Evolutionary conservation across 2,113 vertebrate species (phyloP), one percentile per base, ranked within the genome.

Genomic region (Callipepla californica): DNA sequence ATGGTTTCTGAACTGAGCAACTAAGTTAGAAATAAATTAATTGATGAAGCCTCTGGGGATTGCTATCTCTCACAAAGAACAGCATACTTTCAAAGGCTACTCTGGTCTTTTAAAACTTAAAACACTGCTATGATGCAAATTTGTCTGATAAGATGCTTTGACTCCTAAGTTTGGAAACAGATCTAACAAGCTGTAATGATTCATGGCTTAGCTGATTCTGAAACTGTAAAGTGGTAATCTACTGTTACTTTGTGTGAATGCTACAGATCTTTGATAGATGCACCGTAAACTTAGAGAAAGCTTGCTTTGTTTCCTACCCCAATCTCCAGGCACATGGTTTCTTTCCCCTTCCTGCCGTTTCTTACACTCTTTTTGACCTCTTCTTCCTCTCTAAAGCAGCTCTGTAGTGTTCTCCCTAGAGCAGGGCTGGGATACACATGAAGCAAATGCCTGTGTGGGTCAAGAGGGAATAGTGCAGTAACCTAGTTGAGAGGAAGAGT

Each of bases 61-160:
- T 89, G 44, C 55, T 89, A 40, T 65, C 11, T 79, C 36, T 91
- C 45, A 23, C 79, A 76, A 93, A 91, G 58, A 74, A 42, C 53
- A 91, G 45, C 38, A 63, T 91, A 85, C 86, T 84, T 80, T 80
- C 65, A 68, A 87, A 89, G 84, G 80, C 62, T 84, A 66, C 81
- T 92, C 73, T 84, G 80, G 90, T 87, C 13, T 1, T 77, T 79
- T 84, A 57, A 84, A 93, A 95, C 88, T 79, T 86, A 57, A 84
- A 92, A 96, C 88, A 94, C 73, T 93, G 69, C 77, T 68, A 76
- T 68, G 77, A 89, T 93, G 96, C 89, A 90, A 32, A 40, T 87
- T 85, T 81, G 69, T 68, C 80, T 86, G 63, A 59, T 47, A 58
- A 45, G 65, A 21, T 67, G 36, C 74, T 62, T 89, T 88, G 85